phyloP scores from a whole-genome alignment of 2,888 invertebrate genomes.

The Steromphala cineraria region DNA sequence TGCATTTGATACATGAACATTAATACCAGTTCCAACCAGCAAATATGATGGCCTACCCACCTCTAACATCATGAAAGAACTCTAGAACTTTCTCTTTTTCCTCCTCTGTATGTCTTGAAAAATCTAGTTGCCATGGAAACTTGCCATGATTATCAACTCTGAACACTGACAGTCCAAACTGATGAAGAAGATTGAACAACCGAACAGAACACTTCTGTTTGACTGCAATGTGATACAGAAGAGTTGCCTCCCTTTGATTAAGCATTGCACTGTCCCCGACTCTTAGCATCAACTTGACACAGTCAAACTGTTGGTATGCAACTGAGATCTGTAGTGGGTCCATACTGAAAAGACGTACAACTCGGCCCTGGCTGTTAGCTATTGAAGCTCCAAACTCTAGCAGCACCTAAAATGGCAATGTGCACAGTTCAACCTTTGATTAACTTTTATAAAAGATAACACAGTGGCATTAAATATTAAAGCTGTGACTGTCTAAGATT shows the following conservation, averaged over 20 bases:
- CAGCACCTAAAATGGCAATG: constrained; percentile 33
- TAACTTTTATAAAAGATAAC: no score
- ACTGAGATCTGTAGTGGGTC: constrained; percentile 42
- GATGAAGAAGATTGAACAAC: constrained; percentile 33
- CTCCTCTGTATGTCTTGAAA: neutral
- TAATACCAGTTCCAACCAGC: no score
- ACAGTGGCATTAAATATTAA: no score
- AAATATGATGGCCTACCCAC: no score
- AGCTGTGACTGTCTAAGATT: no score
- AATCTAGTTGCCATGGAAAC: constrained; percentile 20
- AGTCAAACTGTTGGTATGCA: constrained; percentile 40
- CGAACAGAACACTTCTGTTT: constrained; percentile 26
- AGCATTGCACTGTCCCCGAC: constrained; percentile 23
- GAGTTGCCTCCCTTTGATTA: constrained; percentile 31
- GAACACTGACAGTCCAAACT: constrained; percentile 33
- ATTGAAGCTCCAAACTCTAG: constrained; percentile 42
- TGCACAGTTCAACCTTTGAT: neutral
- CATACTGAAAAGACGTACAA: constrained; percentile 26
- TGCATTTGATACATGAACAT: no score
- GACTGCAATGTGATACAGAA: constrained; percentile 37
- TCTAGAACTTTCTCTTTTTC: neutral
- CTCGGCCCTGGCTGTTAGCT: constrained; percentile 22
- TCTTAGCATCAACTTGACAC: constrained; percentile 33
- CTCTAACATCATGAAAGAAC: neutral
- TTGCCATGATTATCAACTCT: constrained; percentile 25